These are phyloP conservation scores for Bellardia bayeri DNA, from an alignment of 2,888 invertebrate species.

Conservation along the genomic window DNA sequence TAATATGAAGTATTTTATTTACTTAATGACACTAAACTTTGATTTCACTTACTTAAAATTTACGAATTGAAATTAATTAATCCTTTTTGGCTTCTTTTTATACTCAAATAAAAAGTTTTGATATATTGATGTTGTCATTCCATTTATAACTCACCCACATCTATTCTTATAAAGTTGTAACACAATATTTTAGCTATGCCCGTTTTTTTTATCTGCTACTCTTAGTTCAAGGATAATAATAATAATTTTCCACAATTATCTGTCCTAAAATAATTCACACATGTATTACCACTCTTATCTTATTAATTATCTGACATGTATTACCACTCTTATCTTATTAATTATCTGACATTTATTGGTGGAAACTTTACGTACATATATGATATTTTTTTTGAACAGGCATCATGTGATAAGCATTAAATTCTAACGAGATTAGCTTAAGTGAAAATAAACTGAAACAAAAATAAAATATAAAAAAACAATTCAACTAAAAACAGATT, in stretches of 20 bases:
- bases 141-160: too few relatives aligned
- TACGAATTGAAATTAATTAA: too few relatives aligned
- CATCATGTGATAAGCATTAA: background rate
- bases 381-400: background rate
- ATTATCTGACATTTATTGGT: conserved; percentile 24
- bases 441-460: background rate
- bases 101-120: too few relatives aligned
- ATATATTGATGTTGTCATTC: too few relatives aligned
- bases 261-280: background rate
- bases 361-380: background rate
- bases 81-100: too few relatives aligned
- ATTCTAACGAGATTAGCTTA: background rate
- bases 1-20: too few relatives aligned
- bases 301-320: too few relatives aligned
- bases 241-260: background rate
- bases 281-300: background rate
- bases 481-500: background rate
- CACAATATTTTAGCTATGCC: too few relatives aligned
- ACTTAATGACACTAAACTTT: too few relatives aligned
- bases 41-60: too few relatives aligned
- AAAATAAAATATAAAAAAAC: background rate
- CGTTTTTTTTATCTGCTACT: too few relatives aligned
- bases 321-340: conserved; percentile 2
- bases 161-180: too few relatives aligned
- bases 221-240: background rate